Evolutionary conservation across 2,113 vertebrate species (phyloP), one percentile per base, ranked within the genome.

Genomic region (Tichodroma muraria): DNA sequence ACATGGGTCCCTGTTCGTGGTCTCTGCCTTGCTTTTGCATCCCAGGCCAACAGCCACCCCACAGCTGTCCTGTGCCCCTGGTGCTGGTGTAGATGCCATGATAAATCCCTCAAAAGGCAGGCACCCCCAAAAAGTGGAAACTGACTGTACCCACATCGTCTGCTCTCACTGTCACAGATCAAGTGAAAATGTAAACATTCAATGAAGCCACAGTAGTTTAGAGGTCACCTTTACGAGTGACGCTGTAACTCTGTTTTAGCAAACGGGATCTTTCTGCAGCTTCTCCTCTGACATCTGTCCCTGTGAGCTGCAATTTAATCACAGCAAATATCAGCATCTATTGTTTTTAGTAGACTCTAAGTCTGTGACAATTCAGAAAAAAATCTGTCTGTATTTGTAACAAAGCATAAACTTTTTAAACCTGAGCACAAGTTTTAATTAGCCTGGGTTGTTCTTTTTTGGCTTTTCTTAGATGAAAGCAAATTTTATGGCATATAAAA

Each of bases 31-130:
- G 54, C 25, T 42, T 88, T 78, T 45, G 56, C 18, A 13, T 3
- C 27, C 44, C 56, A 0, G 1, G 53, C 18, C 13, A 13, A n/a
- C 0, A 2, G 27, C 25, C 5, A 16, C 35, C 65, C 85, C 11
- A 4, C n/a, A 80, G 72, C 77, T 70, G 71, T 84, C 42, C 72
- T 13, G 3, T 44, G 78, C 42, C 49, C 81, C 73, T 52, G 18
- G 49, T 4, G 6, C 56, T 68, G 86, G 44, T 35, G 76, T 49
- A 61, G 65, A 56, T 73, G 69, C 82, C 11, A 6, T 11, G 25
- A 93, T 5, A 22, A 56, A 44, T 42, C 64, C 31, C 52, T 77
- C 63, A 28, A 49, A 71, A 91, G 44, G 49, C 47, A 75, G 35
- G 37, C 27, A 19, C 65, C 89, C 66, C 89, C 93, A 75, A 47